Conservation (phyloP, 2,888 invertebrate genomes). For the Andricus quercusramuli region DNA sequence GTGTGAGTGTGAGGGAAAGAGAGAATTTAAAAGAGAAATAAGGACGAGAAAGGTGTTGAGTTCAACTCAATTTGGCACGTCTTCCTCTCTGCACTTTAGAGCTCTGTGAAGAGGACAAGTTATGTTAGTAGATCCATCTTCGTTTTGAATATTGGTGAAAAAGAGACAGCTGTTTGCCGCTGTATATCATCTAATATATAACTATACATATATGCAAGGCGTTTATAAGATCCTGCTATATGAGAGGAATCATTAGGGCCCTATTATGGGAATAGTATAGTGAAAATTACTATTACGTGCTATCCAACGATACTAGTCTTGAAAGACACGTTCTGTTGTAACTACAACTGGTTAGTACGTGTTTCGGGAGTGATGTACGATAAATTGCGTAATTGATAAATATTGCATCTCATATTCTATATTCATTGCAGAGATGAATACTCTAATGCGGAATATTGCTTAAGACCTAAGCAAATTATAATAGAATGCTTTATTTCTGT, state of each 20-base stretch:
- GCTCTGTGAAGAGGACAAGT: background rate
- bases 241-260: constrained; percentile 52
- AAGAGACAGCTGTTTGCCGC: background rate
- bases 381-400: background rate
- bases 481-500: background rate
- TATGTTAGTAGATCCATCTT: constrained; percentile 1
- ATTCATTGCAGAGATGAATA: background rate
- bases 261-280: constrained; percentile 55
- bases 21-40: constrained; percentile 12
- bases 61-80: constrained; percentile 36
- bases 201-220: constrained; percentile 5
- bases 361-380: background rate
- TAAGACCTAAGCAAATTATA: background rate
- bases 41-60: constrained; percentile 26
- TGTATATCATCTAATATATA: constrained; percentile 19
- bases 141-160: constrained; percentile 13
- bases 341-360: background rate
- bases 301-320: background rate
- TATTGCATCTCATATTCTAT: background rate
- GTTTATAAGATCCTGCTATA: background rate
- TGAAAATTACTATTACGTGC: constrained; percentile 59
- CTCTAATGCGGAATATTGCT: background rate
- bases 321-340: constrained; percentile 1
- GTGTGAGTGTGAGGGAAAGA: background rate
- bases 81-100: constrained; percentile 9